Base-by-base conservation (phyloP, 2,888 invertebrate species). In the Dione juno region DNA sequence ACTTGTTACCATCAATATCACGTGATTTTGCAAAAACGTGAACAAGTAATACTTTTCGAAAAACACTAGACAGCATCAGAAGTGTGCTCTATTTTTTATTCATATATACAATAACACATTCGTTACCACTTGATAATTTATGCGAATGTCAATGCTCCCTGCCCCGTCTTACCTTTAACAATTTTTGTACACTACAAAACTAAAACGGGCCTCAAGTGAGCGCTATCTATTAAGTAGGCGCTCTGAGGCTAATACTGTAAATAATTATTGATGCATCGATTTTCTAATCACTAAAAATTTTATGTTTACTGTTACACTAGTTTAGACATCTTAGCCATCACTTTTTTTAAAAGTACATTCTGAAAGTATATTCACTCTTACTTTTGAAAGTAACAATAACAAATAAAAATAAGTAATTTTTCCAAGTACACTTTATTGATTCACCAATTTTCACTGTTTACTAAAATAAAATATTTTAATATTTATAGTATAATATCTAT, bases 111-210 rank as follows among this genome's bases (percentile, higher is more conserved):
- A 74, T 67, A 73, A 73, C 73, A 73, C 68, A 74, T 75, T 72
- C 73, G 72, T 75, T 76, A 77, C 41, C 58, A 84, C 80, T 80
- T 79, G 78, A 80, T 85, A 87, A 86, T 88, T 83, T 87, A 88
- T 88, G 88, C 88, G 87, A 83, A 86, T 88, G 88, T 79, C 79
- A 83, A 77, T 81, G 80, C 79, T 81, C 81, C 78, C 77, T 82
- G 82, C 80, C 77, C 80, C 74, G 74, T 80, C 88, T 87, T 85
- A 90, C 92, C 92, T 92, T 92, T 92, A 81, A 90, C 83, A 87
- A 88, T 90, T 91, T 80, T 84, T 79, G 78, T 81, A 78, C 77
- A 85, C 85, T 77, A 78, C 78, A 82, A 78, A 82, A 84, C 74
- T 73, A 85, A 87, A 87, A 80, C 76, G 77, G 75, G 79, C 82